phyloP scores from a whole-genome alignment of 2,113 vertebrate genomes.

The Picathartes gymnocephalus region DNA sequence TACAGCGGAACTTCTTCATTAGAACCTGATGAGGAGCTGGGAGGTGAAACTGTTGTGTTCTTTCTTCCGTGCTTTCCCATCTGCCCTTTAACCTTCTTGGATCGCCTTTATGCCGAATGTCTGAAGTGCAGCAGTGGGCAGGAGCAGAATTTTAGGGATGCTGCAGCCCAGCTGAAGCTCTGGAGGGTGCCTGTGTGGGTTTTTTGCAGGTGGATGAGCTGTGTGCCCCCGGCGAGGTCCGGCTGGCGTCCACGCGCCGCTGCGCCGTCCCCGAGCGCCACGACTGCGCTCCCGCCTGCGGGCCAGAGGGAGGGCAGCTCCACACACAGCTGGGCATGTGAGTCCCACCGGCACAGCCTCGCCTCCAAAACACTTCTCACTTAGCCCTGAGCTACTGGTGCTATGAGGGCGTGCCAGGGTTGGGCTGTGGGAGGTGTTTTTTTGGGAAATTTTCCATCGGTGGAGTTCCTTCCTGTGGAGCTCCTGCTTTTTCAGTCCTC shows the following conservation, averaged over 20 bases:
- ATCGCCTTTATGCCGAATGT: rapidly evolving
- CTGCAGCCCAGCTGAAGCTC: background rate
- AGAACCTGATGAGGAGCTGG: background rate
- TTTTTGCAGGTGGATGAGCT: constrained; percentile 75
- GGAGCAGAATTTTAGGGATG: background rate
- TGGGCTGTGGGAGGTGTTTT: background rate
- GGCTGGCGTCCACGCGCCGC: constrained; percentile 78
- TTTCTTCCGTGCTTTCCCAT: rapidly evolving
- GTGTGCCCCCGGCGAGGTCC: constrained; percentile 76
- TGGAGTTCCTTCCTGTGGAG: background rate
- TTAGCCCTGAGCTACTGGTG: background rate
- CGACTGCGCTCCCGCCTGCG: constrained; percentile 79
- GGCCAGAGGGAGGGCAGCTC: constrained; percentile 74
- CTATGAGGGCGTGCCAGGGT: background rate
- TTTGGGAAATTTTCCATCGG: background rate
- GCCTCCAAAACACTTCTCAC: background rate
- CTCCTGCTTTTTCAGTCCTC: background rate
- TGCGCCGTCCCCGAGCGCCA: constrained; percentile 74
- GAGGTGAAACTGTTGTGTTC: background rate
- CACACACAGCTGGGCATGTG: constrained; percentile 86
- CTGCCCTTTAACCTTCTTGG: too few species aligned
- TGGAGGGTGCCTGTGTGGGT: background rate
- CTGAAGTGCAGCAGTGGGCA: rapidly evolving
- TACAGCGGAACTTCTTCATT: background rate
- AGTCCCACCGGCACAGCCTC: constrained; percentile 14